Percentiles rank a stretch among this genome's conserved stretches.
Evolutionary conservation across 2,888 invertebrate species (phyloP).

Genomic region (Orchesella flavescens): DNA sequence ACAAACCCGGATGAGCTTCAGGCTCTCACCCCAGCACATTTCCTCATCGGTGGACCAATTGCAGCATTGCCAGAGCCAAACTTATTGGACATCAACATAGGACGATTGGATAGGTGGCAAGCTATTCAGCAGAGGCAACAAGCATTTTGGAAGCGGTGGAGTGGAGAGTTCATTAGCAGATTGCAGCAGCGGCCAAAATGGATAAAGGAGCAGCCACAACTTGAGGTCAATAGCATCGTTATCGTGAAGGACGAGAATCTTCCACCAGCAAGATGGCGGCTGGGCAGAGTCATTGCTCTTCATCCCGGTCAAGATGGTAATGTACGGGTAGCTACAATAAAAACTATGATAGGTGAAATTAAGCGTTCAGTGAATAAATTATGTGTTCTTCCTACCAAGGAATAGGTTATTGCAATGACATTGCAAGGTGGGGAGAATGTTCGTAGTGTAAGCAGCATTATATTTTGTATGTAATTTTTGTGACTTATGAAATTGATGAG

Average conservation of each 20-base stretch:
- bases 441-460: no score
- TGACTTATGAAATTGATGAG: no score
- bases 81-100: slow-evolving; percentile 60
- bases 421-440: slow-evolving; percentile 5
- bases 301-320: slow-evolving; percentile 72
- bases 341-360: slow-evolving; percentile 64
- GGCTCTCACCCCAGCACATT: slow-evolving; percentile 73
- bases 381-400: slow-evolving; percentile 29
- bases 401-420: background rate
- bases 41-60: slow-evolving; percentile 72
- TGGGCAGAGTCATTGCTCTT: slow-evolving; percentile 70
- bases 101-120: slow-evolving; percentile 71
- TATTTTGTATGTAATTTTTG: no score
- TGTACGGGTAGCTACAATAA: slow-evolving; percentile 72
- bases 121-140: slow-evolving; percentile 69
- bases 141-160: slow-evolving; percentile 56
- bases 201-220: background rate
- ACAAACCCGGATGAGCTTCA: slow-evolving; percentile 69
- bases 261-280: slow-evolving; percentile 65
- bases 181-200: slow-evolving; percentile 62
- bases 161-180: slow-evolving; percentile 34
- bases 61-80: slow-evolving; percentile 71
- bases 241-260: slow-evolving; percentile 53
- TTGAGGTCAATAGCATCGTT: slow-evolving; percentile 37
- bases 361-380: slow-evolving; percentile 64